These are phyloP conservation scores for Asobara japonica DNA, from an alignment of 1,140 invertebrate genomes.

Conservation along the genomic window DNA sequence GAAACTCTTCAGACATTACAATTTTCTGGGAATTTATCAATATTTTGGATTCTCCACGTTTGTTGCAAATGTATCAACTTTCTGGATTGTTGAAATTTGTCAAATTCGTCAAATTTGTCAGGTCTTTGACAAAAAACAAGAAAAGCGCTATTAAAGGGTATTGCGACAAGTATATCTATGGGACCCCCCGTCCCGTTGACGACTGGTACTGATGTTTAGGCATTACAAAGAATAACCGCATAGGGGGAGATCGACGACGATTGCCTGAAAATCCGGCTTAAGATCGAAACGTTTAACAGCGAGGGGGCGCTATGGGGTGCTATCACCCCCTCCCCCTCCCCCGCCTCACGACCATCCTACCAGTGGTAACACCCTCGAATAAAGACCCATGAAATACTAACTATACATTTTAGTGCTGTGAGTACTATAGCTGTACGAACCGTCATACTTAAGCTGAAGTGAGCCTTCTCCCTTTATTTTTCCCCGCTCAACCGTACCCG, in stretches of 20 bases:
- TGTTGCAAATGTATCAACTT: no score
- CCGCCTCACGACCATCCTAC: constrained; percentile 30
- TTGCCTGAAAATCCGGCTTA: constrained; percentile 51
- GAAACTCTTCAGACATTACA: no score
- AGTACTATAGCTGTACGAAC: neutral
- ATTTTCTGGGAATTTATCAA: no score
- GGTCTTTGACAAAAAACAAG: no score
- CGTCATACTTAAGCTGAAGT: neutral
- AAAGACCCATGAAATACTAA: constrained; percentile 56
- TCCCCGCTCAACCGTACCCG: neutral
- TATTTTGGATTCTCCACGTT: no score
- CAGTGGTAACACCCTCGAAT: constrained; percentile 51
- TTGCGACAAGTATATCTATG: no score
- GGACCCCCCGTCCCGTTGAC: constrained; percentile 14
- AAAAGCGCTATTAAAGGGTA: no score
- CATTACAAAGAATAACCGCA: constrained; percentile 16
- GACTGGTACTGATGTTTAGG: constrained; percentile 19
- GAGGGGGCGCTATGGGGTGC: constrained; percentile 30
- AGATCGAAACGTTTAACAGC: constrained; percentile 55
- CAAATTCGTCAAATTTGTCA: no score
- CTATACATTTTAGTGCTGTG: constrained; percentile 46
- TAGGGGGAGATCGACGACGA: constrained; percentile 35
- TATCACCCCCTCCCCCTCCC: constrained; percentile 31
- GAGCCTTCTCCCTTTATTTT: constrained; percentile 4
- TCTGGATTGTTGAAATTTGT: no score